Evolutionary conservation across 2,888 invertebrate species (phyloP), one percentile per base, ranked within the genome.

Genomic region (Diogma glabrata): DNA sequence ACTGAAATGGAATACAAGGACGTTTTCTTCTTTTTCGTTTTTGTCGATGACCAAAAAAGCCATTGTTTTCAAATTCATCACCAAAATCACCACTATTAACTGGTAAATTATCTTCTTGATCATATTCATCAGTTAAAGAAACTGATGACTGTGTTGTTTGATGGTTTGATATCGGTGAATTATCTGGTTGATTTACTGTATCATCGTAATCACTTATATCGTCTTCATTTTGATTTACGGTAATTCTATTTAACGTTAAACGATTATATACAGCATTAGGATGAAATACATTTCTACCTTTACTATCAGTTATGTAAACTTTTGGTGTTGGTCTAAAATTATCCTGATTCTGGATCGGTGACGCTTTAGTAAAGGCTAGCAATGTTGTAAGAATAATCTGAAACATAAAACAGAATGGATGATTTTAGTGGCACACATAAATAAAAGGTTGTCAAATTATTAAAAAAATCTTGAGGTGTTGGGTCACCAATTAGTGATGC

Each of bases 1-100:
- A n/a, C n/a, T 43, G 43, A 43, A 43, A 43, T n/a, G 43, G 43
- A 14, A 43, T 43, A 43, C 43, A 43, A n/a, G 14, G 14, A 22
- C 22, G 43, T 43, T 22, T 43, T 22, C n/a, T 43, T 43, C 43
- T 20, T 8, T 23, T 10, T 12, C 43, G 43, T 9, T 23, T 43
- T 5, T 20, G 23, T n/a, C 43, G 22, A 22, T 43, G 22, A 20
- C 22, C 20, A 8, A 22, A 43, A 22, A 22, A 3, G 14, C 23
- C 43, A 22, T 22, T 22, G 5, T 43, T 14, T 12, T 22, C 22
- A n/a, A n/a, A n/a, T n/a, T n/a, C n/a, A n/a, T n/a, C n/a, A n/a
- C n/a, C n/a, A n/a, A n/a, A n/a, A n/a, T n/a, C n/a, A n/a, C n/a
- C n/a, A n/a, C n/a, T n/a, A n/a, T n/a, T n/a, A n/a, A n/a, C n/a